Conservation (phyloP, 2,113 vertebrate genomes). For the Xenus cinereus region DNA sequence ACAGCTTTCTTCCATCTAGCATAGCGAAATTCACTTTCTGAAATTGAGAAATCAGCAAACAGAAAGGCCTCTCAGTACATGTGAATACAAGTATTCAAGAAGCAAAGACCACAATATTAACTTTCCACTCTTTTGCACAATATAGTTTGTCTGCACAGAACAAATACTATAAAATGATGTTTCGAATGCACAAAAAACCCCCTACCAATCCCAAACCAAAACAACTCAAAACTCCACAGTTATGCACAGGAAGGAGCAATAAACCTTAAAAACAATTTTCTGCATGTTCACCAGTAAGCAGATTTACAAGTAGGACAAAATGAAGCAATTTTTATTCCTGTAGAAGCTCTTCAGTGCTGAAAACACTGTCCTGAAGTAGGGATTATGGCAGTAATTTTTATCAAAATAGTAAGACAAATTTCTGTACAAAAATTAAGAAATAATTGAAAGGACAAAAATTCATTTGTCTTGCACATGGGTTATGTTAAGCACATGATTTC, state of each 20-base stretch:
- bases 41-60: neutral
- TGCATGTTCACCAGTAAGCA: neutral
- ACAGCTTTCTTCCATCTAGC: constrained; percentile 97
- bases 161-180: neutral
- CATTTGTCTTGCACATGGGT: neutral
- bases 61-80: neutral
- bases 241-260: neutral
- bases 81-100: neutral
- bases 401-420: neutral
- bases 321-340: neutral
- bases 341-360: neutral
- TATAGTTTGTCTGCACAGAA: neutral
- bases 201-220: neutral
- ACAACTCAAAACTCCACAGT: neutral
- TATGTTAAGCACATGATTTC: neutral
- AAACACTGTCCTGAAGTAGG: neutral
- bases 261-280: neutral
- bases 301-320: neutral
- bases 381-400: neutral
- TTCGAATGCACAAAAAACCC: neutral
- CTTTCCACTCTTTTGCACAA: neutral
- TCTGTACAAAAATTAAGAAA: neutral
- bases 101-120: neutral
- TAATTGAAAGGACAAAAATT: neutral
- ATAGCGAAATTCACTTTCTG: constrained; percentile 94